Evolutionary conservation across 1,140 invertebrate genomes (phyloP).

Genomic region (Neotoxoptera formosana): DNA sequence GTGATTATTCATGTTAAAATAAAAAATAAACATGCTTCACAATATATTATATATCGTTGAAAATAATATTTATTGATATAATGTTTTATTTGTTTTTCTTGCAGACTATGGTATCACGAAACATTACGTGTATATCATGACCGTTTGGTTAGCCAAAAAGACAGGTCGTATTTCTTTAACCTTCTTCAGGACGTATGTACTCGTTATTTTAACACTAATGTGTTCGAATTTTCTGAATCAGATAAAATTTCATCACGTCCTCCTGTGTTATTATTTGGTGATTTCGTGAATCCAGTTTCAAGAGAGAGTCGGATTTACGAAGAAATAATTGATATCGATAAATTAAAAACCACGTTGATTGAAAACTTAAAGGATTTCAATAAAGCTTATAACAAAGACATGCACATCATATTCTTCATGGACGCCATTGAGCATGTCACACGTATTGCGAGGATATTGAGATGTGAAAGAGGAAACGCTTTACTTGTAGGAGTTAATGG

Average conservation of each 20-base stretch:
- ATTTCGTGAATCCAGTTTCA: slow-evolving; percentile 80
- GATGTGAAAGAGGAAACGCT: slow-evolving; percentile 87
- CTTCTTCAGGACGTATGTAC: slow-evolving; percentile 72
- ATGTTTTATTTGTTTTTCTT: neutral
- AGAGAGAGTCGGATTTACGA: slow-evolving; percentile 82
- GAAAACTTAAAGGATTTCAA: slow-evolving; percentile 63
- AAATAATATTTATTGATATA: neutral
- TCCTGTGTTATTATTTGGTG: slow-evolving; percentile 81
- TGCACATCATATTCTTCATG: slow-evolving; percentile 95
- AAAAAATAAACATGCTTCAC: neutral
- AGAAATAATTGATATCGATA: slow-evolving; percentile 79
- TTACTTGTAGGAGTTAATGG: slow-evolving; percentile 90
- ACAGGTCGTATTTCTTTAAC: slow-evolving; percentile 80
- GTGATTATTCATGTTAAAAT: neutral
- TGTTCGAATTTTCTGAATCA: slow-evolving; percentile 72
- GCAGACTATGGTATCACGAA: slow-evolving; percentile 92
- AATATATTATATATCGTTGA: neutral
- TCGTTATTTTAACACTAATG: slow-evolving; percentile 70
- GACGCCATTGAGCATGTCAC: slow-evolving; percentile 96
- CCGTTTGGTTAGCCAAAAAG: slow-evolving; percentile 80
- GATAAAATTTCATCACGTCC: slow-evolving; percentile 70
- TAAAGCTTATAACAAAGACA: slow-evolving; percentile 63
- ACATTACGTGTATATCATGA: slow-evolving; percentile 92
- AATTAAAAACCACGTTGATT: slow-evolving; percentile 74
- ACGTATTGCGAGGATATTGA: slow-evolving; percentile 89